Conservation (phyloP, 2,113 vertebrate species). For the Thomomys bottae region DNA sequence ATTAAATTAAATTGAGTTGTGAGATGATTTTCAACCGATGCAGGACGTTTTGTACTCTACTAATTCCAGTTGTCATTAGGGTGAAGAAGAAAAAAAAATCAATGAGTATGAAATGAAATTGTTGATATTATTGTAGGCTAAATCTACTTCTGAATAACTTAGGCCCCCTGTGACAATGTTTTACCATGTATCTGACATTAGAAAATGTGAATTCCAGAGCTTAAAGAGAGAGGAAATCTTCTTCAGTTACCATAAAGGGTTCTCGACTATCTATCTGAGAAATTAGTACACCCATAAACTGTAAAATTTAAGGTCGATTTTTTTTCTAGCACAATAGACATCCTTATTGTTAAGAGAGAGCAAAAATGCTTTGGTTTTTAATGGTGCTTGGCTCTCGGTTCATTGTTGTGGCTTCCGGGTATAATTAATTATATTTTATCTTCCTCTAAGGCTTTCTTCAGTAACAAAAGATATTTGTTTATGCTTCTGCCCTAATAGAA, state of each 20-base stretch:
- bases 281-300: constrained; percentile 72
- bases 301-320: constrained; percentile 66
- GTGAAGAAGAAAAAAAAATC: constrained; percentile 72
- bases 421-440: constrained; percentile 69
- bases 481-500: constrained; percentile 22
- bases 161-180: constrained; percentile 53
- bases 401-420: constrained; percentile 51
- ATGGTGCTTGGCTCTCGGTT: constrained; percentile 46
- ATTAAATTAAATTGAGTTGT: constrained; percentile 84
- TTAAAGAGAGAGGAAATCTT: constrained; percentile 62
- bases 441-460: constrained; percentile 49
- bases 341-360: constrained; percentile 55
- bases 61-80: constrained; percentile 80
- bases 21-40: constrained; percentile 78
- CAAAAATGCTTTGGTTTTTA: constrained; percentile 62
- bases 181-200: constrained; percentile 72
- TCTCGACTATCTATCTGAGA: constrained; percentile 45
- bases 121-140: constrained; percentile 80
- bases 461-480: constrained; percentile 54
- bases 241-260: constrained; percentile 68
- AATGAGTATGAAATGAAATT: constrained; percentile 80
- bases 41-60: constrained; percentile 82
- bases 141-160: constrained; percentile 77
- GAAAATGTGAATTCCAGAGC: constrained; percentile 71
- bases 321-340: constrained; percentile 63